Base-by-base conservation (phyloP, 2,797 vertebrate species). In the Sebastolobus altivelis region DNA sequence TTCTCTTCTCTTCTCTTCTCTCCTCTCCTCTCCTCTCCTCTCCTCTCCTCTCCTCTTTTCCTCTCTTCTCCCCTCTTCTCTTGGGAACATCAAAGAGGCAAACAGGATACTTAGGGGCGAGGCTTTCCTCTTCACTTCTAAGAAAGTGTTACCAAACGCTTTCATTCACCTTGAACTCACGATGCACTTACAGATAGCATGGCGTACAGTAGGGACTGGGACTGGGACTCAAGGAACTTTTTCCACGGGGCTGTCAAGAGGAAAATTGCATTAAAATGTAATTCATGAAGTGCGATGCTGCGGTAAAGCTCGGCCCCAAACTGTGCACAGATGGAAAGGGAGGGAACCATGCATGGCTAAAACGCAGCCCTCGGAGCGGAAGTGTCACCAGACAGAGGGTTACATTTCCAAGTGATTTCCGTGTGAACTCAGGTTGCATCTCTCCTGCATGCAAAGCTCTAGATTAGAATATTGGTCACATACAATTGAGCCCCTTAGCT, bases 291-390 rank as follows among this genome's bases (percentile, higher is more conserved):
- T 65, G 75, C 58, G 56, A 6, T 29, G 75, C 18, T 38, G 46
- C 14, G 4, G 55, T 80, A 74, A 65, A 83, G 70, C 69, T 84
- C 31, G 8, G 81, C 54, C 27, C 35, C 46, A 80, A 87, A 80
- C 78, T 73, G 75, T 55, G 69, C 60, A 13, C 54, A 62, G 72
- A 75, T 72, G 63, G 67, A 65, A 77, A 75, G 3, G 40, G 59
- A 84, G 65, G 67, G 72, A 49, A 65, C 25, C 20, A 5, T 22
- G 58, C 10, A 9, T 66, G 66, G 18, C 25, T 67, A 59, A 78
- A 74, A 87, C 67, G 52, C 20, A n/a, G 37, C 65, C 54, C 52
- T 8, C 9, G 55, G 75, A 66, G 72, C 1, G 1, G 46, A 67
- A 14, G 73, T 75, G 77, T 25, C 1, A 5, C 37, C 60, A 61